A percentile compares a stretch with the other conserved stretches of the same genome.
These are phyloP conservation scores for Xenops minutus DNA, from an alignment of 2,797 vertebrate genomes.

Conservation along the genomic window DNA sequence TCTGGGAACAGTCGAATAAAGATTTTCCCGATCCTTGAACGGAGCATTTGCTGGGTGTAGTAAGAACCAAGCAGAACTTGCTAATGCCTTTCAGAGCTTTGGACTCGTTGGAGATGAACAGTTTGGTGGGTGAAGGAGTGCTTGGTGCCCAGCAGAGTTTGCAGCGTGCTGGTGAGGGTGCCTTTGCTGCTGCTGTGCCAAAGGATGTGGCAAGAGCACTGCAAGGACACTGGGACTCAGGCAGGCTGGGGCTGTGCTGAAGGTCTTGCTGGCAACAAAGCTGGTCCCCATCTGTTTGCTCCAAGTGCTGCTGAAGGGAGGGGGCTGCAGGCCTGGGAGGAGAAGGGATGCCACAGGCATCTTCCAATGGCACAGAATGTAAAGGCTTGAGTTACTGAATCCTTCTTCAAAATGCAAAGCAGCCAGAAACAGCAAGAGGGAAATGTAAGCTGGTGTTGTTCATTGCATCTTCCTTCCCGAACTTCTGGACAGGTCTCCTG, in stretches of 20 bases:
- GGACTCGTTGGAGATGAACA: accelerated
- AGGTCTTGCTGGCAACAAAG: background rate
- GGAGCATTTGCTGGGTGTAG: background rate
- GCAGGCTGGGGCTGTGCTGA: background rate
- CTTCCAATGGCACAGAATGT: accelerated
- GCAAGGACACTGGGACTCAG: background rate
- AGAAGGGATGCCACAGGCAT: background rate
- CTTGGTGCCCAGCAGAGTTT: background rate
- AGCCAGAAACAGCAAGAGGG: background rate
- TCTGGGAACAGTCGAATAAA: background rate
- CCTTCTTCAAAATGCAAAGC: background rate
- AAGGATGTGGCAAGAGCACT: background rate
- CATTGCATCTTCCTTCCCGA: background rate
- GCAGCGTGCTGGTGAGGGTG: background rate
- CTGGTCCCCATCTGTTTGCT: background rate
- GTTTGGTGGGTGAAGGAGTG: background rate
- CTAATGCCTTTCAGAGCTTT: background rate
- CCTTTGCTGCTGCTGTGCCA: background rate
- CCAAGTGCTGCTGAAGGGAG: background rate
- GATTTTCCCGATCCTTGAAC: background rate
- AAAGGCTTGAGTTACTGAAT: background rate
- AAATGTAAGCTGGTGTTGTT: background rate
- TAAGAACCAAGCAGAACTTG: background rate
- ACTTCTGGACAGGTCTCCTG: background rate
- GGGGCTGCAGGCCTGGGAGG: background rate